phyloP scores from a whole-genome alignment of 1,140 invertebrate species.

The Coenobita brevimanus region DNA sequence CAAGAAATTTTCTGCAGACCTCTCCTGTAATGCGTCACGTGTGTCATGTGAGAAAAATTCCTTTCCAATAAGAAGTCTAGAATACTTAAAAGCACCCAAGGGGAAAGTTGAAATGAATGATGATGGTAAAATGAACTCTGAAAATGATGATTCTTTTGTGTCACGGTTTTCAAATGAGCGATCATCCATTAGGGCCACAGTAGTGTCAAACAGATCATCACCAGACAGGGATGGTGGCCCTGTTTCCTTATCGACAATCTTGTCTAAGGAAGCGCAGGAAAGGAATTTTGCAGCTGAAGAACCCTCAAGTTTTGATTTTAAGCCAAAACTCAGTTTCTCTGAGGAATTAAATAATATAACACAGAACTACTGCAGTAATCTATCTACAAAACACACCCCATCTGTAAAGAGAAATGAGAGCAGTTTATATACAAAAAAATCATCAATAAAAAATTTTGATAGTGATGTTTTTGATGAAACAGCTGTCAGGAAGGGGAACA shows the following conservation, averaged over 20 bases:
- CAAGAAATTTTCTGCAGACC: too few species aligned
- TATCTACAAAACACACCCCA: not conserved
- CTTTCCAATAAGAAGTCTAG: not conserved
- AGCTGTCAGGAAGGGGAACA: not conserved
- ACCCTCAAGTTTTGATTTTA: slow-evolving; percentile 2
- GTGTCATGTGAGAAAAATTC: not conserved
- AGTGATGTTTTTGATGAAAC: slow-evolving; percentile 23
- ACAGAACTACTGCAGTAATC: slow-evolving; percentile 8
- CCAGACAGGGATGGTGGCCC: slow-evolving; percentile 15
- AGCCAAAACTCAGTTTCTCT: slow-evolving; percentile 41
- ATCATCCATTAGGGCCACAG: slow-evolving; percentile 5
- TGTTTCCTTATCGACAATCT: slow-evolving; percentile 40
- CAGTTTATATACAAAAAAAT: not conserved
- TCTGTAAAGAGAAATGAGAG: not conserved
- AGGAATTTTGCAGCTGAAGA: not conserved
- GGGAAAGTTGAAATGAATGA: not conserved
- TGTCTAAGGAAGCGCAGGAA: not conserved
- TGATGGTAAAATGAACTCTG: not conserved
- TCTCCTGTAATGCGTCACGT: not conserved
- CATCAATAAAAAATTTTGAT: not conserved
- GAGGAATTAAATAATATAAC: slow-evolving; percentile 47
- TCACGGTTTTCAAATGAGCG: slow-evolving; percentile 16
- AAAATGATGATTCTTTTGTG: not conserved
- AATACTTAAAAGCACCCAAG: not conserved
- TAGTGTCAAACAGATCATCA: slow-evolving; percentile 11